phyloP scores from a whole-genome alignment of 2,888 invertebrate genomes.

The Therioaphis trifolii region DNA sequence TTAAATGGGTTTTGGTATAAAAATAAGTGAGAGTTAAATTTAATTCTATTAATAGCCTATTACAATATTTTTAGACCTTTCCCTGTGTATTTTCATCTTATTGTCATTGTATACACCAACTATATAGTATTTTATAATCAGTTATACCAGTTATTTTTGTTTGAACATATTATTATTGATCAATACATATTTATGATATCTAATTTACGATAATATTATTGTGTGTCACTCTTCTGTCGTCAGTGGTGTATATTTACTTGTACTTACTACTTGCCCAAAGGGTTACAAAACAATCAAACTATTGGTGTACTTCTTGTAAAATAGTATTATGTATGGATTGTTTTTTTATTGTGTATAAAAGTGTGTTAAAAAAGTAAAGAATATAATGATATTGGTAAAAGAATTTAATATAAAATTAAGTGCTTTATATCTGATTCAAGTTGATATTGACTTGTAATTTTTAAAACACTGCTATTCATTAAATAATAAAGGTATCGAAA shows the following conservation, averaged over 20 bases:
- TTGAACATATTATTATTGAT: no score
- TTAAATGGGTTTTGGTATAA: no score
- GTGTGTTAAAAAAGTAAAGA: not conserved
- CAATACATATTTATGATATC: no score
- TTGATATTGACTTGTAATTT: no score
- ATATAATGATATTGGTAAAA: not conserved
- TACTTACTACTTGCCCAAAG: not conserved
- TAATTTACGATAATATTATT: no score
- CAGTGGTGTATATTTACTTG: no score
- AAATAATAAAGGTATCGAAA: slow-evolving; percentile 12
- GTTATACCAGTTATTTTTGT: no score
- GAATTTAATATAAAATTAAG: not conserved
- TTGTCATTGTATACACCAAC: not conserved
- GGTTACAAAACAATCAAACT: not conserved
- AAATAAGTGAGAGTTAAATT: slow-evolving; percentile 9
- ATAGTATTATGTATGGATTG: not conserved
- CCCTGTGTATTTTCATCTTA: not conserved
- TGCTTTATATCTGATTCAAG: no score
- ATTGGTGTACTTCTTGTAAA: not conserved
- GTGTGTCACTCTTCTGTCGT: no score
- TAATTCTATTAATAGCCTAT: not conserved
- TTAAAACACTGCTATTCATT: not conserved
- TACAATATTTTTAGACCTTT: not conserved
- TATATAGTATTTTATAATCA: no score
- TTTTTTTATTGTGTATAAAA: not conserved